A percentile compares a stretch with the other conserved stretches of the same genome.
Evolutionary conservation across 1,140 invertebrate genomes (phyloP).

Genomic region (Sesamia nonagrioides): DNA sequence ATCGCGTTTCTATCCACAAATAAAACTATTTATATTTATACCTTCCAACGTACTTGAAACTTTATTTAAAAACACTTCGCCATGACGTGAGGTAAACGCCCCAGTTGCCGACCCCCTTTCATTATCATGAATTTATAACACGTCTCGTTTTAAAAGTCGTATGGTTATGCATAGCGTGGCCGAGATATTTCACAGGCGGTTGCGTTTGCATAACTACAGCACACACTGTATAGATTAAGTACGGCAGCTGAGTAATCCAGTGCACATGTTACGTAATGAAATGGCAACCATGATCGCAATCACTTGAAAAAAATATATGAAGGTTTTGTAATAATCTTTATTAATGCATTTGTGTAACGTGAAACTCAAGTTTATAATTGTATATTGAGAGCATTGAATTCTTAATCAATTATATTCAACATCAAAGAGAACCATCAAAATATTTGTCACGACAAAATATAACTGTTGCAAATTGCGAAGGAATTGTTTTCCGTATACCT

Average conservation of each 20-base stretch:
- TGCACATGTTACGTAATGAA: slow-evolving; percentile 48
- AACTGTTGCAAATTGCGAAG: slow-evolving; percentile 9
- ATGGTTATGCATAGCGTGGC: slow-evolving; percentile 48
- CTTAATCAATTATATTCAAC: neutral
- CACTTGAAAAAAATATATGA: slow-evolving; percentile 26
- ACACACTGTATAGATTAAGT: slow-evolving; percentile 42
- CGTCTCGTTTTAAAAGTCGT: slow-evolving; percentile 51
- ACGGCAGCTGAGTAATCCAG: slow-evolving; percentile 49
- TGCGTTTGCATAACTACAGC: slow-evolving; percentile 57
- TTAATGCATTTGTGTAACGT: slow-evolving; percentile 8
- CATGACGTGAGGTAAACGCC: slow-evolving; percentile 30
- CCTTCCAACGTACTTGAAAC: neutral
- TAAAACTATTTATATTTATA: slow-evolving; percentile 14
- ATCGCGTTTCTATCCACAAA: neutral
- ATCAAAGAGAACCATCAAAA: neutral
- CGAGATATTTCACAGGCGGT: slow-evolving; percentile 62
- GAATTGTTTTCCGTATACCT: slow-evolving; percentile 1
- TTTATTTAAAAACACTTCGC: slow-evolving; percentile 29
- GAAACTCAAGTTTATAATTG: neutral
- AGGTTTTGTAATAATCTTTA: slow-evolving; percentile 5
- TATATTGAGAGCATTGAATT: neutral
- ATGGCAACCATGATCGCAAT: slow-evolving; percentile 40
- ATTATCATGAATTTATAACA: slow-evolving; percentile 50
- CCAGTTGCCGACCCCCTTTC: slow-evolving; percentile 51
- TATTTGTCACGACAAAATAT: slow-evolving; percentile 13